phyloP scores from a whole-genome alignment of 2,113 vertebrate genomes.

The Halcyon senegalensis region DNA sequence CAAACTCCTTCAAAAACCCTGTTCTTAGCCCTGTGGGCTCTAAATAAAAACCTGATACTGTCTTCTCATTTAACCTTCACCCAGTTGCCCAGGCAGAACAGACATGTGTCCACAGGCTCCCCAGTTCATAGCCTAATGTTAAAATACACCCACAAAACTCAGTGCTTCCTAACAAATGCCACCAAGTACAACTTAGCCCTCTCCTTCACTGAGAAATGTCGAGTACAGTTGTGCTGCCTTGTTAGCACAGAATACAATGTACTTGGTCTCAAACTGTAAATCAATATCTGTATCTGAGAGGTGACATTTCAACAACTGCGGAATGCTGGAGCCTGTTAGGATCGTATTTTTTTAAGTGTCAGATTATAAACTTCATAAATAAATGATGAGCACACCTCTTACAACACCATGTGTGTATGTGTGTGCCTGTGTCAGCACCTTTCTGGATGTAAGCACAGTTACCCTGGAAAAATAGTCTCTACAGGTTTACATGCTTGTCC shows the following conservation, averaged over 20 bases:
- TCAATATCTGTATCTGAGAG: conserved; percentile 77
- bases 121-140: background rate
- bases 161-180: conserved; percentile 31
- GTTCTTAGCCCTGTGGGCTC: background rate
- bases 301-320: conserved; percentile 79
- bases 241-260: conserved; percentile 54
- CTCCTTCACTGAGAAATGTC: conserved; percentile 45
- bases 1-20: background rate
- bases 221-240: conserved; percentile 32
- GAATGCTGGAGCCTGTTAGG: conserved; percentile 72
- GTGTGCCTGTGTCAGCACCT: conserved; percentile 22
- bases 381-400: conserved; percentile 69
- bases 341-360: conserved; percentile 57
- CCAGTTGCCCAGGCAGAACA: background rate
- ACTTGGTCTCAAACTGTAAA: conserved; percentile 75
- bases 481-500: background rate
- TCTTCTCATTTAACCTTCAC: background rate
- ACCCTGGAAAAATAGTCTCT: background rate
- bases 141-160: background rate
- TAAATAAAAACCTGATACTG: background rate
- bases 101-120: background rate
- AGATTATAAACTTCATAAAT: conserved; percentile 73
- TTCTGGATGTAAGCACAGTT: background rate
- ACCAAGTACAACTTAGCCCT: conserved; percentile 31
- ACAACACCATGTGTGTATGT: background rate